Base-by-base conservation (phyloP, 2,113 vertebrate species). In the Tychaedon coryphoeus region DNA sequence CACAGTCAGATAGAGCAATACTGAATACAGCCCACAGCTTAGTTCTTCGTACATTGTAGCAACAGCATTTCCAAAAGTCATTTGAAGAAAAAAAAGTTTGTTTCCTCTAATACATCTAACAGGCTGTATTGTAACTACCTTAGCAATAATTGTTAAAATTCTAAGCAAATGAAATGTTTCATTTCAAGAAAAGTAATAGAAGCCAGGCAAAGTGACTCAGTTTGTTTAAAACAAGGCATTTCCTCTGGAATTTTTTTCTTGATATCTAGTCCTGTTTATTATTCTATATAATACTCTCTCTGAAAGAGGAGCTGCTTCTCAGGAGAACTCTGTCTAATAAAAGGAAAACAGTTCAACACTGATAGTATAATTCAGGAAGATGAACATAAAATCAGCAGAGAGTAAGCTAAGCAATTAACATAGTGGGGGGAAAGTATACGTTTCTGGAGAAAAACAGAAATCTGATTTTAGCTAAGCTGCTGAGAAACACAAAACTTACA, bases 181-280 rank as follows among this genome's bases (percentile, higher is more conserved):
- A 81, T 77, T 92, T 48, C 50, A 58, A 79, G 36, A 45, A 87
- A 87, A 88, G 58, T 58, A 91, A 85, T 23, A 78, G 43, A 73
- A 96, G 53, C 67, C 88, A 92, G 69, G 85, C 38, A 61, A 94
- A 95, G 47, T 81, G 12, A 88, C 34, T 83, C 26, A 86, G 47
- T 29, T 40, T 83, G 38, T 67, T 90, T 86, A 74, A 87, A 95
- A 92, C 22, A 66, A 88, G 36, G 72, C 84, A 94, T 87, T 95
- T 95, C 78, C 82, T 83, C 57, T 94, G 73, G 76, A 94, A 31
- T 88, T 90, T 82, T 65, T 87, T 94, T 64, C 77, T 94, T 88
- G 54, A 51, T 95, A 88, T 92, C 89, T 95, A 76, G 76, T 92
- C 53, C 51, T 96, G 78, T 82, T 97, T 96, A 89, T 96, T 94